These are phyloP conservation scores for Prionailurus bengalensis DNA, from an alignment of 2,113 vertebrate genomes.

Conservation along the genomic window DNA sequence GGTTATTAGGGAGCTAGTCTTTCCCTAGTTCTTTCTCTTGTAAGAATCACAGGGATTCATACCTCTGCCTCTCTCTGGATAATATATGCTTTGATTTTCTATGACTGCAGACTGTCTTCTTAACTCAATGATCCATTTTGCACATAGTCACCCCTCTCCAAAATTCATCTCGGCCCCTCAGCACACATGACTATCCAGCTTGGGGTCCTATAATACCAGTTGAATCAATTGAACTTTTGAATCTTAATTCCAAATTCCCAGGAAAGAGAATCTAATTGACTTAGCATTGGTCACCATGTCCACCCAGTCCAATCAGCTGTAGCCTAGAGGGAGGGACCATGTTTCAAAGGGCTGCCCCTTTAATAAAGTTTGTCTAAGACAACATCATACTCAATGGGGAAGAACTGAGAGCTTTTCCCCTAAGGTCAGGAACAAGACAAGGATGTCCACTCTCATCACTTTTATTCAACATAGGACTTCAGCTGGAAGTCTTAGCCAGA, in stretches of 20 bases:
- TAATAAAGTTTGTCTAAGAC: not conserved
- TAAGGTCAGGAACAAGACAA: not conserved
- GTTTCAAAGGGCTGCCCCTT: not conserved
- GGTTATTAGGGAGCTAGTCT: not conserved
- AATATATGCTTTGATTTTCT: constrained; percentile 19
- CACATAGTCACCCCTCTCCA: not conserved
- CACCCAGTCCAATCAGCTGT: not conserved
- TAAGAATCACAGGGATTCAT: not conserved
- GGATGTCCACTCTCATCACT: not conserved
- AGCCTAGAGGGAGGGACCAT: not conserved
- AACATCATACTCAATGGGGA: not conserved
- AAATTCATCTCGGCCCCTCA: not conserved
- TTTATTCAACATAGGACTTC: not conserved
- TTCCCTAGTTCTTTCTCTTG: constrained; percentile 19
- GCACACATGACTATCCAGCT: not conserved
- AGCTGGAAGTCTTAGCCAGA: too few species aligned
- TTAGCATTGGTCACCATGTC: not conserved
- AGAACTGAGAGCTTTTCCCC: not conserved
- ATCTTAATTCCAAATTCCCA: constrained; percentile 30
- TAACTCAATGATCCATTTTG: constrained; percentile 41
- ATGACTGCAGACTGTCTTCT: not conserved
- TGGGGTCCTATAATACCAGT: not conserved
- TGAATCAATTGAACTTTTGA: not conserved
- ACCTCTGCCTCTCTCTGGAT: constrained; percentile 9
- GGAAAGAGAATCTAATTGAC: not conserved